Conservation (phyloP, 2,113 vertebrate genomes). For the Ammodytes dubius region DNA sequence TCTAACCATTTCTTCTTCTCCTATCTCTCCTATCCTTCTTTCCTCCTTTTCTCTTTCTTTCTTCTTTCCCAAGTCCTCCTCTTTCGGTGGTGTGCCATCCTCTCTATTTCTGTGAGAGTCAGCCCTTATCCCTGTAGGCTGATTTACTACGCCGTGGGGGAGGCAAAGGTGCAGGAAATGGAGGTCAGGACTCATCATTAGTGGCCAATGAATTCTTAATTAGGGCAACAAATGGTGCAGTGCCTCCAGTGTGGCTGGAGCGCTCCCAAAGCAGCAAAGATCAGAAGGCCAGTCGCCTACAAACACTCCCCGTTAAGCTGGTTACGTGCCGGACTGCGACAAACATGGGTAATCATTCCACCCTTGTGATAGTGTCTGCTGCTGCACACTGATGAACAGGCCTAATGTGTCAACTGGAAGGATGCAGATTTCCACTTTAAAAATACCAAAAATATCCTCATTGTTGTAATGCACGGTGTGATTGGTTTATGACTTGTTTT, state of each 20-base stretch:
- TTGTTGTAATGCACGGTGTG: not conserved
- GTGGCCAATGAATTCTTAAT: constrained; percentile 85
- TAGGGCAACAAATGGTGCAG: constrained; percentile 84
- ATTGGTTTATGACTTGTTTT: constrained; percentile 19
- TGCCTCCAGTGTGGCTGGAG: constrained; percentile 69
- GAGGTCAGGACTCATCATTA: constrained; percentile 82
- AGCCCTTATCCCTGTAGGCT: constrained; percentile 58
- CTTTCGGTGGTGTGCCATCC: constrained; percentile 36
- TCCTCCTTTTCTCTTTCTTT: constrained; percentile 5
- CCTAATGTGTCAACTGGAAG: not conserved
- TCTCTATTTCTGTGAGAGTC: constrained; percentile 21
- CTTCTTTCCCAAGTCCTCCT: constrained; percentile 23
- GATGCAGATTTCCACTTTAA: constrained; percentile 36
- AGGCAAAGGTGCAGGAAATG: constrained; percentile 74
- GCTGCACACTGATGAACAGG: not conserved
- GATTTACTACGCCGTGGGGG: constrained; percentile 65
- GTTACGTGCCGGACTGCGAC: constrained; percentile 54
- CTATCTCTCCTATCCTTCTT: not conserved
- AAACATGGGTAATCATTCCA: constrained; percentile 43
- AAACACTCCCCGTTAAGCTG: constrained; percentile 38
- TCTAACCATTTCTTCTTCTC: not conserved
- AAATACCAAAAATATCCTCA: not conserved
- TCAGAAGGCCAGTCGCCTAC: constrained; percentile 61
- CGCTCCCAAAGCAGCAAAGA: constrained; percentile 64
- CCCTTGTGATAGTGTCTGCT: constrained; percentile 10